Evolutionary conservation across 2,113 vertebrate species (phyloP), one percentile per base, ranked within the genome.

Genomic region (Caranx melampygus): DNA sequence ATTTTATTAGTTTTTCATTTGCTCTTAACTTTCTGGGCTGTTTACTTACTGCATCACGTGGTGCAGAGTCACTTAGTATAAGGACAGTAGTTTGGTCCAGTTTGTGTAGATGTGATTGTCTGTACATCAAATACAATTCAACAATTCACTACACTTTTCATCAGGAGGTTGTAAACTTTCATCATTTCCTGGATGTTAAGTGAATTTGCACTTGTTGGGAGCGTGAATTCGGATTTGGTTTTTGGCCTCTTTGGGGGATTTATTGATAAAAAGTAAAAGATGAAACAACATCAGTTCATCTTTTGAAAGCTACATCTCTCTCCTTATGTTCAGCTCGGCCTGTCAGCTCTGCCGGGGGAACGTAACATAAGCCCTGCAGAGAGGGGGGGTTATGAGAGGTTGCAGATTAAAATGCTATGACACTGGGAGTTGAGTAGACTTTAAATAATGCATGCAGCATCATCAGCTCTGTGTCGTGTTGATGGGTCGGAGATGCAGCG

Each of bases 371-470:
- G 33, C 73, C 45, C 73, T 11, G 35, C 64, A 45, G 75, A 42
- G 26, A 26, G 26, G 26, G 35, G 11, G 5, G 81, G 67, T 21
- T 63, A n/a, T 62, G 55, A 81, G 81, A 82, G 82, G 82, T 21
- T 47, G 64, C 67, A 79, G 63, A 87, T 83, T 70, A 67, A 89
- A 87, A 69, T 70, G 75, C 83, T 44, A 14, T 26, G 82, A 78
- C 80, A 55, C 68, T 18, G 75, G 51, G 72, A 79, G 86, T 9
- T 75, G 81, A 64, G 72, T 55, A 54, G 81, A 71, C 70, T 78
- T 70, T 91, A 64, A 91, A 91, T 91, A 88, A 89, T 88, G 77
- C 70, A 87, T 87, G 85, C 35, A 2, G 78, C 64, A 37, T 70
- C 81, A 75, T 89, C 80, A 58, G 64, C 80, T 82, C 82, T 14